Evolutionary conservation across 37 sponge, comb jelly and placozoan species (phyloP), one percentile per base, ranked within the genome.

Genomic region (Amphimedon queenslandica): DNA sequence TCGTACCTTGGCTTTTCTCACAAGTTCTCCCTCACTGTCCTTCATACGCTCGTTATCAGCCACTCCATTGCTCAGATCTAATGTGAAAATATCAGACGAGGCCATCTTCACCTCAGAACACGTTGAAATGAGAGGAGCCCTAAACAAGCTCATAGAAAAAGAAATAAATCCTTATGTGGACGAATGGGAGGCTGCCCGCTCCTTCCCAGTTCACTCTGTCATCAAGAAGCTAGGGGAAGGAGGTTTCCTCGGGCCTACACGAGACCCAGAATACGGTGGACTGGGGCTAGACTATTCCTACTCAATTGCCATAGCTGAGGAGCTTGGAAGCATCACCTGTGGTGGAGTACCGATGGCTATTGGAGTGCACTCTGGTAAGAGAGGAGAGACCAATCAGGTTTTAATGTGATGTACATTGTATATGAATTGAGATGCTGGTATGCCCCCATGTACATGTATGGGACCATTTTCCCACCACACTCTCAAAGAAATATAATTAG

Each of bases 131-230:
- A 63, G 82, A 21, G 69, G 79, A 43, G 71, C 93, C 13, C 89
- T 97, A 35, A 64, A 55, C 32, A 93, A 93, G 41, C 66, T 97
- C 42, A 93, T 97, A 21, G 94, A 97, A 29, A 75, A 69, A 34
- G 93, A 97, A 55, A 91, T 97, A 38, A 93, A 93, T 78, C 98
- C 98, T 0, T 79, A 86, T 37, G 92, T 93, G 31, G 86, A 93
- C 25, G 78, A 87, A 69, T 97, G 98, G 98, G 98, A 97, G 73
- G 72, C 67, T 31, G 77, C 75, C 1, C 25, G 63, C 37, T 55
- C 21, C 30, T 96, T 92, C 75, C 97, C 97, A 37, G 93, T 91
- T 13, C 77, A 90, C 34, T 33, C 90, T 77, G 77, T 97, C 30
- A 74, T 91, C 77, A 90, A 93, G 77, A 88, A 82, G 27, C 79